These are phyloP conservation scores for Bellardia bayeri DNA, from an alignment of 2,888 invertebrate species.

Conservation along the genomic window DNA sequence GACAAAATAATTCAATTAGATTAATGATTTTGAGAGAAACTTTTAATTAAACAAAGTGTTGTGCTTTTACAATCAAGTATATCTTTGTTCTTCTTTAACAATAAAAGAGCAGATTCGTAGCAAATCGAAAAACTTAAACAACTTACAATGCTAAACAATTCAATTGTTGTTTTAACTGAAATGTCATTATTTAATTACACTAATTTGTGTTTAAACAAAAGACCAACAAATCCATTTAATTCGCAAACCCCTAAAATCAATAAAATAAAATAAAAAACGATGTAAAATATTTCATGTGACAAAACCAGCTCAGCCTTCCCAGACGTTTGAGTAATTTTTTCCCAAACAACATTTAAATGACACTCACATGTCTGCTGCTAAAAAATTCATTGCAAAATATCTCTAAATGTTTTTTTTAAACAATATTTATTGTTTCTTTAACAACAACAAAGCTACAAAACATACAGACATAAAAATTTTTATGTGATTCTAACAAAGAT, in stretches of 20 bases:
- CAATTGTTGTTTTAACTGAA: too few relatives aligned
- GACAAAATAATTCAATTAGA: too few relatives aligned
- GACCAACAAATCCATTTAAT: conserved; percentile 9
- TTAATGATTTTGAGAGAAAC: too few relatives aligned
- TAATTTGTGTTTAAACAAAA: not conserved
- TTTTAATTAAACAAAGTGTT: too few relatives aligned
- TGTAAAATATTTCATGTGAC: not conserved
- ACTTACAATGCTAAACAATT: too few relatives aligned
- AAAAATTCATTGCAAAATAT: conserved; percentile 26
- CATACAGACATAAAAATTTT: conserved; percentile 1
- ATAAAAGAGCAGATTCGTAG: too few relatives aligned
- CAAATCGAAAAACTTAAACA: too few relatives aligned
- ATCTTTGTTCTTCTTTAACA: too few relatives aligned
- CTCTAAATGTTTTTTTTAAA: conserved; percentile 39
- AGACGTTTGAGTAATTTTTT: conserved; percentile 19
- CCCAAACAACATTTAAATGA: not conserved
- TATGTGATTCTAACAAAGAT: conserved; percentile 57
- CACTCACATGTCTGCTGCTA: conserved; percentile 6
- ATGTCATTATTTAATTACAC: too few relatives aligned
- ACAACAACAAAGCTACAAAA: too few relatives aligned
- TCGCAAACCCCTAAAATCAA: not conserved
- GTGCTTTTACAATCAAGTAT: too few relatives aligned
- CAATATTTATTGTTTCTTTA: conserved; percentile 40
- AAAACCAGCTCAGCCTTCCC: not conserved
- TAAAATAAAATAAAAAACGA: not conserved